These are phyloP conservation scores for Zelostemma sp. DNA, from an alignment of 1,140 invertebrate genomes.

Conservation along the genomic window DNA sequence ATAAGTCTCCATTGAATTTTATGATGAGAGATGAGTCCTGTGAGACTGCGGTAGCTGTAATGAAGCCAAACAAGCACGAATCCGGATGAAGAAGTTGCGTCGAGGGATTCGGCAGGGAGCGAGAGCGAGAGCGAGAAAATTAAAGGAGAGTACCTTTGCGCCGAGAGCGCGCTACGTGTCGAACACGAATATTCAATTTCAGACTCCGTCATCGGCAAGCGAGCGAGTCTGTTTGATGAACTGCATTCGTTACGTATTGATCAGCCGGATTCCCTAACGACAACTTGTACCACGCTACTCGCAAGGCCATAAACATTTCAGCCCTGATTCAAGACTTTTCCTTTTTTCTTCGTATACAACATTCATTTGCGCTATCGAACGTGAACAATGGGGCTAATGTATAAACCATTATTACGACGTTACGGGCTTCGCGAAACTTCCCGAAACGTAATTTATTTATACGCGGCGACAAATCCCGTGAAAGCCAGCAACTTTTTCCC, in stretches of 20 bases:
- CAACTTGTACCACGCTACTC: neutral
- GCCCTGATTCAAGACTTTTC: neutral
- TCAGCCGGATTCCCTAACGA: slow-evolving; percentile 2
- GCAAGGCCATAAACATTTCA: slow-evolving; percentile 2
- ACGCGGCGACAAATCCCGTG: too few relatives aligned
- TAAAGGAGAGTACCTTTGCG: slow-evolving; percentile 21
- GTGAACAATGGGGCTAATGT: neutral
- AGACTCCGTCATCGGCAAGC: slow-evolving; percentile 15
- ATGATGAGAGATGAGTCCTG: slow-evolving; percentile 41
- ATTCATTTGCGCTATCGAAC: neutral
- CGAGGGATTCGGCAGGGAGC: slow-evolving; percentile 21
- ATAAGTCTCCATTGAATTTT: slow-evolving; percentile 38
- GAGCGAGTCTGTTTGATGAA: slow-evolving; percentile 16
- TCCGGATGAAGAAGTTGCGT: slow-evolving; percentile 33
- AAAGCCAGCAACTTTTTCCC: too few relatives aligned
- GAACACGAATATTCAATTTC: slow-evolving; percentile 36
- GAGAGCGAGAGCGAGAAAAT: slow-evolving; percentile 35
- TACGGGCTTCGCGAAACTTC: neutral
- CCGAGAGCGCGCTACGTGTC: slow-evolving; percentile 12
- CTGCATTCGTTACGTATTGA: slow-evolving; percentile 20
- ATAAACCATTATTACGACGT: neutral
- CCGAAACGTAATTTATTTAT: neutral
- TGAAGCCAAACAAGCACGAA: slow-evolving; percentile 27
- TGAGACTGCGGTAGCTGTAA: slow-evolving; percentile 16
- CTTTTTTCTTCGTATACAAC: neutral